Conservation (phyloP, 2,888 invertebrate species). For the Isoperla grammatica region DNA sequence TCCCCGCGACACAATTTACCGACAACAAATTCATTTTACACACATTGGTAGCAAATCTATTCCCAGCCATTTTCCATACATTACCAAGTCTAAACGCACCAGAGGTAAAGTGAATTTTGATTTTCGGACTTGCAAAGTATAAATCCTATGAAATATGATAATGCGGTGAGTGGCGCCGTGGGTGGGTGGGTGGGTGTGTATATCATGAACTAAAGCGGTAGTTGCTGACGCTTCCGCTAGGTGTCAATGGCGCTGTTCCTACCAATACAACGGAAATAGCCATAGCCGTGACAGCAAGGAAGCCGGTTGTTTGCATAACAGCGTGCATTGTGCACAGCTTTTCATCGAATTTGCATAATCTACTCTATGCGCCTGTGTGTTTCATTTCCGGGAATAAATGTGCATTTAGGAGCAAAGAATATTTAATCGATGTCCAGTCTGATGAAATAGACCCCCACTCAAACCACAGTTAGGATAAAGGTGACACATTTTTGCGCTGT, state of each 20-base stretch:
- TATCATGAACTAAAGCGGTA: constrained; percentile 10
- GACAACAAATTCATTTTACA: no score
- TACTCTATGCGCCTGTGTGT: constrained; percentile 12
- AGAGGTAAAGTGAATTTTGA: neutral
- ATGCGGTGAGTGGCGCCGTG: neutral
- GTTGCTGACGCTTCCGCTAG: constrained; percentile 3
- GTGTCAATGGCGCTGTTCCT: constrained; percentile 15
- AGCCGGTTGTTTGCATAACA: constrained; percentile 21
- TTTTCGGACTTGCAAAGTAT: constrained; percentile 9
- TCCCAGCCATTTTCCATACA: constrained; percentile 4
- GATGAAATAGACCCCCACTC: no score
- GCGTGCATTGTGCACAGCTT: constrained; percentile 13
- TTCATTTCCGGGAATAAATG: constrained; percentile 22
- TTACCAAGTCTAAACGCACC: constrained; percentile 5
- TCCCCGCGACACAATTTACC: no score
- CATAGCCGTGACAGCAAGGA: constrained; percentile 13
- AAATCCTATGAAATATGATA: constrained; percentile 14
- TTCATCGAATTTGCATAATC: constrained; percentile 21
- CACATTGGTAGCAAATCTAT: neutral
- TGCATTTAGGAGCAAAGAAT: neutral
- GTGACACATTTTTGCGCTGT: no score
- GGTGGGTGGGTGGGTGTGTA: constrained; percentile 4
- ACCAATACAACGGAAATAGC: constrained; percentile 20
- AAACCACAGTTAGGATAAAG: no score
- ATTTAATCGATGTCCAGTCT: no score